phyloP scores from a whole-genome alignment of 1,140 invertebrate species.

The Drosophila truncata region DNA sequence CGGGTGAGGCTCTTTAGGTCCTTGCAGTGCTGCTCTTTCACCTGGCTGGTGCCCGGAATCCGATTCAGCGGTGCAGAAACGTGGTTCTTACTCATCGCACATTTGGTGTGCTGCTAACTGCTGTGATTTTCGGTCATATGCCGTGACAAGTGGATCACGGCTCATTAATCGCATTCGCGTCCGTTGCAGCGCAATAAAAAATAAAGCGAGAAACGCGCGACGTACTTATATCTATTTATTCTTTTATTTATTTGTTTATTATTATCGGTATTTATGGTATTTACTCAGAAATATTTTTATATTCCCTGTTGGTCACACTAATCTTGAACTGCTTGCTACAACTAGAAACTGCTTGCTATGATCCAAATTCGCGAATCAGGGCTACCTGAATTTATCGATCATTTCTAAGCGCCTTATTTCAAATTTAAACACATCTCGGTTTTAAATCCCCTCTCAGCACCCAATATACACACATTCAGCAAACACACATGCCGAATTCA shows the following conservation, averaged over 20 bases:
- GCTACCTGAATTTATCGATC: slow-evolving; percentile 1
- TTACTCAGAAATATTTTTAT: no score
- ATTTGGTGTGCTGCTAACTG: background rate
- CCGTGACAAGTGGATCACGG: no score
- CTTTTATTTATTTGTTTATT: no score
- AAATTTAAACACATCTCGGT: background rate
- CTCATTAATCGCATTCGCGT: slow-evolving; percentile 37
- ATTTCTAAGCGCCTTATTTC: background rate
- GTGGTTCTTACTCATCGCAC: no score
- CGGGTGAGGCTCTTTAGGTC: slow-evolving; percentile 85
- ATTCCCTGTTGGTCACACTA: no score
- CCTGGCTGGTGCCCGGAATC: slow-evolving; percentile 55
- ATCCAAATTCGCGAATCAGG: background rate
- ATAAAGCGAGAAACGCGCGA: slow-evolving; percentile 5
- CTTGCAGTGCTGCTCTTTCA: slow-evolving; percentile 61
- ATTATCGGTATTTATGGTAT: no score
- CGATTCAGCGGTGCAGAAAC: slow-evolving; percentile 47
- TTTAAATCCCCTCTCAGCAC: background rate
- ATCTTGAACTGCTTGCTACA: no score
- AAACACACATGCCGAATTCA: slow-evolving; percentile 19
- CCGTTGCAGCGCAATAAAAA: slow-evolving; percentile 28
- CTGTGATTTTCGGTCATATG: slow-evolving; percentile 1
- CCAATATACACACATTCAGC: background rate
- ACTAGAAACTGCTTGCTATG: no score
- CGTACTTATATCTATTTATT: slow-evolving; percentile 10